Conservation (phyloP, 2,797 vertebrate genomes). For the Sebastes jordani region DNA sequence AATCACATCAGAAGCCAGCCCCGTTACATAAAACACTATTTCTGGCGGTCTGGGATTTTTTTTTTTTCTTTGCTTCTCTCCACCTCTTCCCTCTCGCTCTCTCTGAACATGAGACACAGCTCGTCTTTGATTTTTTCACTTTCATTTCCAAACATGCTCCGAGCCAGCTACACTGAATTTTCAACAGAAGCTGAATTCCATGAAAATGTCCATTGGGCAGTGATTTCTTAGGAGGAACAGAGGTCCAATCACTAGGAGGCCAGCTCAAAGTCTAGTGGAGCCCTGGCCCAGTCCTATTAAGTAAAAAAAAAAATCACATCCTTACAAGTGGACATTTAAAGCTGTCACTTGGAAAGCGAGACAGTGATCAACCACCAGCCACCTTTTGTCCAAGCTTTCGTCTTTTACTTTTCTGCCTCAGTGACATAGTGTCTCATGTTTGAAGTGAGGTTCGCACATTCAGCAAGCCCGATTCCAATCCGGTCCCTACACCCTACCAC, state of each 20-base stretch:
- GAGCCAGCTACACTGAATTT: not conserved
- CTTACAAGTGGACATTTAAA: not conserved
- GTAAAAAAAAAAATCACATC: not conserved
- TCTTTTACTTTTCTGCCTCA: not conserved
- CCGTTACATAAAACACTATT: conserved; percentile 66
- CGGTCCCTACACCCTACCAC: no score
- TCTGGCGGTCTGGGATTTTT: conserved; percentile 37
- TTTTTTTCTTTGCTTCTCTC: not conserved
- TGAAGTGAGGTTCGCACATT: conserved; percentile 28
- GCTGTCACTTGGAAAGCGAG: not conserved
- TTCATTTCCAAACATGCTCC: not conserved
- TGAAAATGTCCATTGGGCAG: not conserved
- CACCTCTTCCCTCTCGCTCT: not conserved
- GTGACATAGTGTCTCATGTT: not conserved
- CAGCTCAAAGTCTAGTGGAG: not conserved
- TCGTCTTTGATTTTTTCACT: not conserved
- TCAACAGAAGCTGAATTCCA: not conserved
- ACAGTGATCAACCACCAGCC: not conserved
- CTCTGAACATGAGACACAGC: conserved; percentile 10
- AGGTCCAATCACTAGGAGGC: not conserved
- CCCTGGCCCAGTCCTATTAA: not conserved
- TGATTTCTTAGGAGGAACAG: not conserved
- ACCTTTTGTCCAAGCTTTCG: not conserved
- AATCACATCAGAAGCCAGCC: conserved; percentile 69
- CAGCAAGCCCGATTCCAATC: not conserved